phyloP scores from a whole-genome alignment of 2,797 vertebrate species.

The Premnoplex brunnescens region DNA sequence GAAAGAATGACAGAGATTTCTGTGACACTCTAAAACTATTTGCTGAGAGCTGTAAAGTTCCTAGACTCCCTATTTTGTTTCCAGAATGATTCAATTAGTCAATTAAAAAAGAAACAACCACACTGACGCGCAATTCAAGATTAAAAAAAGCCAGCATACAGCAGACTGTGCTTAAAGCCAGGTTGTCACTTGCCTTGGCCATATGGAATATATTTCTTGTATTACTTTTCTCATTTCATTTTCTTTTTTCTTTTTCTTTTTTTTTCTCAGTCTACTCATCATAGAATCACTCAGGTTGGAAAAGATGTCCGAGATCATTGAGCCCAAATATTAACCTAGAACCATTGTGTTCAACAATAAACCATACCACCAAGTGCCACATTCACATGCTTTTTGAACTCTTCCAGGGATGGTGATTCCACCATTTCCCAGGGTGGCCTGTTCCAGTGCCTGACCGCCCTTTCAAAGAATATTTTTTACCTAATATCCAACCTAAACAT shows the following conservation, averaged over 20 bases:
- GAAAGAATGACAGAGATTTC: constrained; percentile 33
- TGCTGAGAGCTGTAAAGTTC: constrained; percentile 12
- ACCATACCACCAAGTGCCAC: background rate
- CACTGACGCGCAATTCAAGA: background rate
- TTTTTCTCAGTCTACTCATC: background rate
- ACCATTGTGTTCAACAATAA: fast-evolving
- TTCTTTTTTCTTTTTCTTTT: background rate
- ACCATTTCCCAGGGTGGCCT: background rate
- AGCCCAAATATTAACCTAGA: background rate
- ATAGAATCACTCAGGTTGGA: background rate
- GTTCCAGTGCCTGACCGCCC: background rate
- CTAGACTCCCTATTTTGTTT: background rate
- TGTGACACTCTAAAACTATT: constrained; percentile 5
- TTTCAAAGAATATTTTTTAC: background rate
- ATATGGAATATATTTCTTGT: background rate
- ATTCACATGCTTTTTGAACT: background rate
- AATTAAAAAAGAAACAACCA: background rate
- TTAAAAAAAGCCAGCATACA: background rate
- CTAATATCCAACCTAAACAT: background rate
- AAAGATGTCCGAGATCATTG: background rate
- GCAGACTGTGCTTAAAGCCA: background rate
- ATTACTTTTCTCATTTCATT: background rate
- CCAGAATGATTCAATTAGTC: background rate
- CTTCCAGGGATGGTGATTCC: no score
- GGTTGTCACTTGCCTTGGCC: background rate